Evolutionary conservation across 2,797 vertebrate genomes (phyloP).

Genomic region (Hafferia zeledoni): DNA sequence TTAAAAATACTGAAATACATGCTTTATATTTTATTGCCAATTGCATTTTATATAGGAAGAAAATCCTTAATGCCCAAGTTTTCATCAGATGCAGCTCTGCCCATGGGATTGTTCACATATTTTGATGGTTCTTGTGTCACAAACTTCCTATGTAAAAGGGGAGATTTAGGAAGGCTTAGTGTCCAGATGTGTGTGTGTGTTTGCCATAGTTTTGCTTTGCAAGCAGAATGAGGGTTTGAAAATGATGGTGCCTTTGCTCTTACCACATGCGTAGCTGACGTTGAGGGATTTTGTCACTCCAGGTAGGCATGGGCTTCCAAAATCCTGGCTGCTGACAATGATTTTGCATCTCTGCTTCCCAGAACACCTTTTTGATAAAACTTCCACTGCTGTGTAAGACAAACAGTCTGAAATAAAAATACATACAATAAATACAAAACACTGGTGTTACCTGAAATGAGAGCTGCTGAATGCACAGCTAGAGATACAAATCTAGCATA

Average conservation of each 20-base stretch:
- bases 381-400: conserved; percentile 85
- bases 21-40: neutral
- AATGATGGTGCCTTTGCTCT: conserved; percentile 7
- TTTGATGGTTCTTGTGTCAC: neutral
- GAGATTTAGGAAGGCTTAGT: neutral
- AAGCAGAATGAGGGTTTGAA: neutral
- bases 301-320: conserved; percentile 90
- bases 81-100: neutral
- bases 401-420: conserved; percentile 86
- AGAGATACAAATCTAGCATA: neutral
- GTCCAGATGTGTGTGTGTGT: no score
- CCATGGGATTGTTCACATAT: fast-evolving
- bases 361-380: conserved; percentile 87
- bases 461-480: neutral
- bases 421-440: neutral
- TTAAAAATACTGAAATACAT: neutral
- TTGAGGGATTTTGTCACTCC: conserved; percentile 93
- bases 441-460: neutral
- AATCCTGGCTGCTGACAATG: conserved; percentile 82
- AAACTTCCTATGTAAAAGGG: neutral
- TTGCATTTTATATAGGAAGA: neutral
- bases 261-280: conserved; percentile 93
- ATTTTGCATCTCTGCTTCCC: conserved; percentile 89
- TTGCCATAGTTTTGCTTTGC: neutral
- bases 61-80: neutral